Base-by-base conservation (phyloP, 53 echinoderm and acorn worm genomes). In the Temnopleurus reevesii region DNA sequence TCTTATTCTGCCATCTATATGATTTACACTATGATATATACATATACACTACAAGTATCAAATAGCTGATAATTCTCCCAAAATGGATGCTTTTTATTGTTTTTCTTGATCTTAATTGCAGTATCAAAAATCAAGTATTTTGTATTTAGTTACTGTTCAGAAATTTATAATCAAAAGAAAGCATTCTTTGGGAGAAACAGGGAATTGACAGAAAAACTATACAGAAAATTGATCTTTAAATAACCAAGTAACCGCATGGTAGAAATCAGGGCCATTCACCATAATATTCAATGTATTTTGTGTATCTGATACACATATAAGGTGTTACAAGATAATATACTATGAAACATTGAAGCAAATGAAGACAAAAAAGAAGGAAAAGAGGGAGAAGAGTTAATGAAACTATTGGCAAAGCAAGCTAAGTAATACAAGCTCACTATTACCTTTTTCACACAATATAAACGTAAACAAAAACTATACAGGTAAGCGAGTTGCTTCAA, bases 21-120 rank as follows among this genome's bases (percentile, higher is more conserved):
- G 71, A 71, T 71, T 71, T 71, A 71, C 71, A 71, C 71, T 71
- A 71, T 71, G 41, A n/a, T n/a, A n/a, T n/a, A n/a, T n/a, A n/a
- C n/a, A n/a, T 71, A 71, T 41, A 71, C 36, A 35, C 8, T 71
- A 19, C 38, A 71, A 21, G 41, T 8, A 41, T 71, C 41, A 21
- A 27, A 8, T 43, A 71, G 28, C n/a, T 27, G 18, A 21, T 41
- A 71, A 36, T 71, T 41, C 71, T 71, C 71, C 71, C 41, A 38
- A 36, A 38, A 7, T n/a, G 15, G 26, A 23, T 59, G 26, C 59
- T 64, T 34, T 17, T 21, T 38, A 41, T 35, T 71, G 33, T 12
- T 8, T 34, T 3, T n/a, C n/a, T n/a, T n/a, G n/a, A n/a, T n/a
- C 34, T 63, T 33, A 33, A 71, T 1, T 63, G 10, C 29, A 63